Conservation (phyloP, 2,797 vertebrate species). For the Ara ararauna region DNA sequence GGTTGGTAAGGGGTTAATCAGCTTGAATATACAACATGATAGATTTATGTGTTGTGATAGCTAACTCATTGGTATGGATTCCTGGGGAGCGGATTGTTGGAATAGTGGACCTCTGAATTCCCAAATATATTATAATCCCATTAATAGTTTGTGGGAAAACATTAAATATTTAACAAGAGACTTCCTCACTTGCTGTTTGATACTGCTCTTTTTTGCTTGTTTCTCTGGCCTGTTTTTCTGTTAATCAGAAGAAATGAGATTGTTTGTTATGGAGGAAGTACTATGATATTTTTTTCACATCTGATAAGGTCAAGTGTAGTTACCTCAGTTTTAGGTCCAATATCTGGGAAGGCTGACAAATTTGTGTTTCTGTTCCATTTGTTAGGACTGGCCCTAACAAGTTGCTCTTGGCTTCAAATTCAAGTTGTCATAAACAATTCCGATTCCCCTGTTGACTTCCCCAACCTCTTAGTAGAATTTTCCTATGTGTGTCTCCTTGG, state of each 20-base stretch:
- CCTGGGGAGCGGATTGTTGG: background rate
- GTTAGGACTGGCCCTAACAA: constrained; percentile 62
- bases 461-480: constrained; percentile 57
- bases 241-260: background rate
- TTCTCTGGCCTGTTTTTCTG: background rate
- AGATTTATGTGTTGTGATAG: background rate
- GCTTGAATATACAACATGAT: background rate
- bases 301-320: background rate
- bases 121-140: background rate
- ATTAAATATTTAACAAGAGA: constrained; percentile 28
- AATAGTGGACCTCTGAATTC: constrained; percentile 3
- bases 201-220: background rate
- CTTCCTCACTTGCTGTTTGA: constrained; percentile 9
- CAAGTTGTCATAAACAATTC: constrained; percentile 67
- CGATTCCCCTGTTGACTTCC: constrained; percentile 40
- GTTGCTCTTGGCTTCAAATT: constrained; percentile 67
- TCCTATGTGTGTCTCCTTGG: constrained; percentile 51
- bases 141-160: constrained; percentile 1
- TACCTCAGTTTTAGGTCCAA: constrained; percentile 31
- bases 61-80: background rate
- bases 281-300: background rate
- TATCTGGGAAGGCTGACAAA: constrained; percentile 49
- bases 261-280: background rate
- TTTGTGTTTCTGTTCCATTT: constrained; percentile 54
- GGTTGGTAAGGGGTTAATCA: background rate